Conservation (phyloP, 2,113 vertebrate species). For the Sapajus apella region DNA sequence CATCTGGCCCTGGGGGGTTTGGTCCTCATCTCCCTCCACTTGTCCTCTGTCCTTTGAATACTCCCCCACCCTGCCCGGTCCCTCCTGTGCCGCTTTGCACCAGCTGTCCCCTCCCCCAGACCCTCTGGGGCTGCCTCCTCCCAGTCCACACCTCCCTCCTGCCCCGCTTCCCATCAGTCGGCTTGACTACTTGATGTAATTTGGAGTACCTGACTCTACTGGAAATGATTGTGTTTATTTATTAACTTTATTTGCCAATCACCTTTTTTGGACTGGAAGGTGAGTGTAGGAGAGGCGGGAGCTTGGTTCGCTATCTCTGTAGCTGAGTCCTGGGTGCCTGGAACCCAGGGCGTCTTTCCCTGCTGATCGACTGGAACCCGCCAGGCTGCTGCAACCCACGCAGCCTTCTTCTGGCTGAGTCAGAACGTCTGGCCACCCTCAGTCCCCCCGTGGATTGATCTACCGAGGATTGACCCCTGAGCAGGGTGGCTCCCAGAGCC, state of each 20-base stretch:
- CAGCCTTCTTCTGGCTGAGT: neutral
- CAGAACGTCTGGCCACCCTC: neutral
- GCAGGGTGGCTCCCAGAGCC: neutral
- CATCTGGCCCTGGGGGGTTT: rapidly evolving
- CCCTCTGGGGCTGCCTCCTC: neutral
- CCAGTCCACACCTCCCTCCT: too few species aligned
- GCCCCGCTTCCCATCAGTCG: neutral
- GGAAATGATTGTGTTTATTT: neutral
- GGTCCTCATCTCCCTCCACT: neutral
- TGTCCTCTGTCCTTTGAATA: neutral
- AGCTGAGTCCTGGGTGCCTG: neutral
- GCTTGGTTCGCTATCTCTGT: neutral
- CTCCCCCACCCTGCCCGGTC: neutral
- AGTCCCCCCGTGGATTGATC: rapidly evolving
- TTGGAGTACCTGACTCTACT: neutral
- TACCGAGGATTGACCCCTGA: neutral
- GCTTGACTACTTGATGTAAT: neutral
- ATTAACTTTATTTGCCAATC: neutral
- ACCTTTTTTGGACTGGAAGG: neutral
- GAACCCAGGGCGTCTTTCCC: neutral
- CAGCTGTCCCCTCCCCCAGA: neutral
- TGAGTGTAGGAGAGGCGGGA: neutral
- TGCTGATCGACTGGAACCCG: neutral
- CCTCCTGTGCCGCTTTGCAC: neutral
- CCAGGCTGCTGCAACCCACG: neutral